Evolutionary conservation across 2,888 invertebrate genomes (phyloP).

Genomic region (Aromia moschata): DNA sequence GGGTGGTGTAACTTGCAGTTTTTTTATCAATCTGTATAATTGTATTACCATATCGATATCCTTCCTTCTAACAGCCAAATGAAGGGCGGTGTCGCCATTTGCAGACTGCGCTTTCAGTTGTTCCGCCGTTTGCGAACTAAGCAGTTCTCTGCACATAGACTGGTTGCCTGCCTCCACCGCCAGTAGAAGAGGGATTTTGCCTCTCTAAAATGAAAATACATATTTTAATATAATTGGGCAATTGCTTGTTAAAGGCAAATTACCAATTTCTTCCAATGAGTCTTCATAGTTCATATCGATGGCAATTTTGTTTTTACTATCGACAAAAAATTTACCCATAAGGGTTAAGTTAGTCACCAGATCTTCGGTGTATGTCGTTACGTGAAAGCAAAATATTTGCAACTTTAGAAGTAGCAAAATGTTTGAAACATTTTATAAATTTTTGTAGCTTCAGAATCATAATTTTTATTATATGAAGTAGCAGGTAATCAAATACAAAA

Average conservation of each 20-base stretch:
- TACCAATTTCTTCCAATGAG: conserved; percentile 21
- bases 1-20: too few relatives aligned
- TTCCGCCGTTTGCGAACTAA: conserved; percentile 86
- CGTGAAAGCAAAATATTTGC: too few relatives aligned
- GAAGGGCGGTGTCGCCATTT: conserved; percentile 93
- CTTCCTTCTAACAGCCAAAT: conserved; percentile 90
- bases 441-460: too few relatives aligned
- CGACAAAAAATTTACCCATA: too few relatives aligned
- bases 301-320: too few relatives aligned
- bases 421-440: too few relatives aligned
- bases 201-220: conserved; percentile 74
- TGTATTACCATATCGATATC: conserved; percentile 90
- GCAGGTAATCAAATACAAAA: too few relatives aligned
- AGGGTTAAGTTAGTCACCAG: too few relatives aligned
- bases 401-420: too few relatives aligned
- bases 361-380: too few relatives aligned
- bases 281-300: conserved; percentile 27
- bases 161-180: conserved; percentile 96
- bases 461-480: too few relatives aligned
- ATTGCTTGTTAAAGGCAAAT: not conserved
- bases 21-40: too few relatives aligned
- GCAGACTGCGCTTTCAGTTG: conserved; percentile 86
- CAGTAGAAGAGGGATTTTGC: conserved; percentile 91
- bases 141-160: conserved; percentile 92
- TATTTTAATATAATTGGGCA: not conserved